These are phyloP conservation scores for Mylabris phalerata DNA, from an alignment of 1,140 invertebrate genomes.

Conservation along the genomic window DNA sequence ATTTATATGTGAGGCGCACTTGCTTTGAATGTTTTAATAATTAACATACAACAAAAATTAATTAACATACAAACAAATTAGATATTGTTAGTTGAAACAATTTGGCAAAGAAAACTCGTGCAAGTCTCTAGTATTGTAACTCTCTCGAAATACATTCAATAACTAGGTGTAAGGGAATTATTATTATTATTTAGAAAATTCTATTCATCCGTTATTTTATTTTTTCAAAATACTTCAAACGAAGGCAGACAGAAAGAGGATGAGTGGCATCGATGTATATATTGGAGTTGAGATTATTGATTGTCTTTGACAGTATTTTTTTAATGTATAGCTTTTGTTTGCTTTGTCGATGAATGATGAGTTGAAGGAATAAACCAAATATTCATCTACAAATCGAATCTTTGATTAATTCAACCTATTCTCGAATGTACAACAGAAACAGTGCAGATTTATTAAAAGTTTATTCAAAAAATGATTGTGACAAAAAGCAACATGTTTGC, in stretches of 20 bases:
- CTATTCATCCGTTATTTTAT: too few species aligned
- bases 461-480: too few species aligned
- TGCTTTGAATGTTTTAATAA: conserved; percentile 28
- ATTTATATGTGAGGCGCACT: conserved; percentile 11
- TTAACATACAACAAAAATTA: conserved; percentile 1
- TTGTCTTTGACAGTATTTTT: conserved; percentile 37
- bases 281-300: conserved; percentile 31
- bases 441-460: too few species aligned
- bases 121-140: conserved; percentile 19
- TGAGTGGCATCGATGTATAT: conserved; percentile 18
- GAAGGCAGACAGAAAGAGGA: conserved; percentile 10
- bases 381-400: not conserved
- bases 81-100: conserved; percentile 9
- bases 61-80: not conserved
- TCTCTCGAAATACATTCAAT: conserved; percentile 32
- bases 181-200: conserved; percentile 7
- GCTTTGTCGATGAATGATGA: conserved; percentile 31
- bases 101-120: conserved; percentile 5
- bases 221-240: too few species aligned
- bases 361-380: conserved; percentile 1
- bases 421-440: too few species aligned
- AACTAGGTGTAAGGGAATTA: conserved; percentile 32
- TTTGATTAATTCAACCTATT: too few species aligned
- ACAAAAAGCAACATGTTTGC: too few species aligned
- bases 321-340: conserved; percentile 37